Evolutionary conservation across 1,140 invertebrate genomes (phyloP), one percentile per base, ranked within the genome.

Genomic region (Trachymyrmex septentrionalis): DNA sequence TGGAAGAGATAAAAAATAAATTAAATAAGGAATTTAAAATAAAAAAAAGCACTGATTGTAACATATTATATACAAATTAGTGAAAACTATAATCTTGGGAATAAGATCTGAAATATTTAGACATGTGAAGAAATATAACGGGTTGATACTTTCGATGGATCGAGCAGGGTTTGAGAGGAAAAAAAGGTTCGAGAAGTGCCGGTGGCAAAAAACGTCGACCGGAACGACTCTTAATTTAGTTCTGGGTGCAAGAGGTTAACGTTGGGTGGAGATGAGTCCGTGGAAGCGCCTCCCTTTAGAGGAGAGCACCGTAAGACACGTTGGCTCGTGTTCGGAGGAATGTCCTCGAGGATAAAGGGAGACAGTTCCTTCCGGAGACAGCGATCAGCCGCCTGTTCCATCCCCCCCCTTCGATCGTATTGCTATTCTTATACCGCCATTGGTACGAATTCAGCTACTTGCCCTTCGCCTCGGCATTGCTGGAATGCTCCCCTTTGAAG

Each of bases 321-420:
- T 90, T 91, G 86, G 90, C 88, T 92, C 90, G 88, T 92, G 91
- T 92, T 92, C 85, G 75, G 67, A 88, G 84, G 88, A 88, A 90
- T 90, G 86, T 90, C 77, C 86, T 90, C 88, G 87, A 85, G 78
- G 82, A 92, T 89, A 77, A 88, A 92, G 86, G 87, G 85, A 91
- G 92, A 92, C 92, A 92, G 91, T 92, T 92, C 86, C 91, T 91
- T 92, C 91, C 92, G 90, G 91, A 89, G 87, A 89, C 90, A 87
- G 78, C 85, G 77, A 92, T 48, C 91, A 90, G 90, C 91, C 89
- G 91, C 90, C 90, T 84, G 88, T 90, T 91, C 88, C 72, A 84
- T 81, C 75, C 85, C 81, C 59, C 34, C 24, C 24, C 24, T 61
- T 61, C 27, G 55, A 61, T 75, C 80, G 38, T 24, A 38, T 75